Base-by-base conservation (phyloP, 2,888 invertebrate genomes). In the Odontocolon sp. region DNA sequence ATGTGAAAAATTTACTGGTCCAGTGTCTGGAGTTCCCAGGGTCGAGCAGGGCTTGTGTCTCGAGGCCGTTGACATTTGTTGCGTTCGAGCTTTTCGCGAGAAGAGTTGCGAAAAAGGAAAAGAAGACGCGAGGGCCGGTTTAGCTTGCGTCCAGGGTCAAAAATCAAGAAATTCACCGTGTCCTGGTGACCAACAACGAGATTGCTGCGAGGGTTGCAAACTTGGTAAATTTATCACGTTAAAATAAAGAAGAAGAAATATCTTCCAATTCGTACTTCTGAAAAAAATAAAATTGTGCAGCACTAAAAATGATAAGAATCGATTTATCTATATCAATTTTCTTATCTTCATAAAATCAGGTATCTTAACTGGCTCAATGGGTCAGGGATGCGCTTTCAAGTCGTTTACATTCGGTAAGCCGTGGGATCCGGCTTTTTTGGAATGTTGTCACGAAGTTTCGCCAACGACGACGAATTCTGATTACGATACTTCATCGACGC, bases 61-160 rank as follows among this genome's bases (percentile, higher is more conserved):
- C 40, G 93, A 93, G n/a, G 92, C 93, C 0, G 91, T 93, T 21
- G 92, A 92, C 67, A 93, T 94, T 31, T 95, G 95, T 84, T 95
- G 95, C 86, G 91, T 85, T 1, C 82, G 83, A 57, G 81, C 83
- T 82, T 91, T 81, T 78, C 92, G 92, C 80, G 91, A 92, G 78
- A 84, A 87, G 50, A 91, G 92, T 78, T 93, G 93, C 82, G 87
- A 90, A 16, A 85, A 88, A 61, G 93, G 93, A 1, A 92, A 92
- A 80, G 85, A 88, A 28, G 91, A 92, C 61, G 93, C 93, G 0
- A 90, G 91, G 63, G 85, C 89, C 33, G 92, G 91, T 5, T 79
- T 86, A 8, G 89, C 88, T 23, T 92, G 92, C 72, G 80, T 81
- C 5, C 78, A 66, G 2, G 66, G 67, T 9, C 50, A 52, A 2